Conservation (phyloP, 2,888 invertebrate genomes). For the Carpatolechia fugitivella region DNA sequence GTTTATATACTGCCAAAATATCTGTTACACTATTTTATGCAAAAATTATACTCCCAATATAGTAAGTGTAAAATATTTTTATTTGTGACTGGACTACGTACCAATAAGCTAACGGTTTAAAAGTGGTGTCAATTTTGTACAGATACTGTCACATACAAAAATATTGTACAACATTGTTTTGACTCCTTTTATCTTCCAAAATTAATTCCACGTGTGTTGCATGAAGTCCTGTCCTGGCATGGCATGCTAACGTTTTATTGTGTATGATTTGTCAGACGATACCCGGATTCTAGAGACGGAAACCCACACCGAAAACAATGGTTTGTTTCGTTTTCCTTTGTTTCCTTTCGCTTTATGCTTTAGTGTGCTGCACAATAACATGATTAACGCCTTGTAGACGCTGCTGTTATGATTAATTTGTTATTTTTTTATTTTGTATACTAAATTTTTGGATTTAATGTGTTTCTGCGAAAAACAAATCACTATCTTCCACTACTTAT, state of each 20-base stretch:
- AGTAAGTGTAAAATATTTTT: conserved; percentile 30
- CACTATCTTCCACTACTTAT: too few relatives aligned
- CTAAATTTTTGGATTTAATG: too few relatives aligned
- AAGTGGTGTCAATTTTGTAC: too few relatives aligned
- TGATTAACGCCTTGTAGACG: conserved; percentile 36
- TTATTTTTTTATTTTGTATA: background rate
- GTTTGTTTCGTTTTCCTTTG: conserved; percentile 71
- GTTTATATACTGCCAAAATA: too few relatives aligned
- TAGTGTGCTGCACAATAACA: conserved; percentile 41
- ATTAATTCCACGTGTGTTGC: conserved; percentile 49
- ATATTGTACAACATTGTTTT: background rate
- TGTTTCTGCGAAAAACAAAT: too few relatives aligned
- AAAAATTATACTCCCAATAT: too few relatives aligned
- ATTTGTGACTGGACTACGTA: conserved; percentile 23
- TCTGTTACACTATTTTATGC: too few relatives aligned
- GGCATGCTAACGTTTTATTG: conserved; percentile 74
- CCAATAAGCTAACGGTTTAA: too few relatives aligned
- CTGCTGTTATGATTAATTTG: conserved; percentile 9
- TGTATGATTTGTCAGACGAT: conserved; percentile 76
- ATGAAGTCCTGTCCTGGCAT: conserved; percentile 68
- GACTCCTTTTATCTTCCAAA: background rate
- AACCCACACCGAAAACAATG: conserved; percentile 66
- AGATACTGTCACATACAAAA: too few relatives aligned
- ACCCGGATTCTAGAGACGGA: conserved; percentile 76
- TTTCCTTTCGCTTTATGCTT: conserved; percentile 35